phyloP scores from a whole-genome alignment of 2,113 vertebrate species.

The Pipra filicauda region DNA sequence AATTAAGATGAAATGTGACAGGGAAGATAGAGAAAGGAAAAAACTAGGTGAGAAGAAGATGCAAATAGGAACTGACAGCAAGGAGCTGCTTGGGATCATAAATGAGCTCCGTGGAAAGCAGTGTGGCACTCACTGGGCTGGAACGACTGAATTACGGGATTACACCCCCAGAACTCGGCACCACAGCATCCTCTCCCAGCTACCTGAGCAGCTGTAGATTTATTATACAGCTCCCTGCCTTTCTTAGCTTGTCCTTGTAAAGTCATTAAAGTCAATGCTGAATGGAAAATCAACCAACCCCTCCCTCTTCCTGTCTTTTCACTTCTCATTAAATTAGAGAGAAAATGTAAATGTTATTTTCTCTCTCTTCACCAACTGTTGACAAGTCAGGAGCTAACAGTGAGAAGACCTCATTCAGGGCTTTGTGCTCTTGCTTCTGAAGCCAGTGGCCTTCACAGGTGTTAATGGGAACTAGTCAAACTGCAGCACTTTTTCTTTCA shows the following conservation, averaged over 20 bases:
- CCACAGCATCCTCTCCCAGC: neutral
- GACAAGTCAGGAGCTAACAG: constrained; percentile 6
- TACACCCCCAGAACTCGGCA: constrained; percentile 43
- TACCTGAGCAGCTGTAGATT: constrained; percentile 14
- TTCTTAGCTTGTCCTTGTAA: constrained; percentile 12
- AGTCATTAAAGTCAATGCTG: neutral
- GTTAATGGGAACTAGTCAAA: constrained; percentile 1
- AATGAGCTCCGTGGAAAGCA: constrained; percentile 64
- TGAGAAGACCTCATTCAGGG: constrained; percentile 56
- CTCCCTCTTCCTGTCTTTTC: neutral
- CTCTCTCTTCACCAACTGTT: neutral
- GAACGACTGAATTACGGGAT: constrained; percentile 64
- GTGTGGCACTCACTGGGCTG: constrained; percentile 25
- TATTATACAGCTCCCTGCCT: constrained; percentile 26
- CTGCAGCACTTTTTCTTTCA: neutral
- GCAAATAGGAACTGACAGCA: constrained; percentile 69
- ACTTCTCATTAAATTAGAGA: constrained; percentile 40
- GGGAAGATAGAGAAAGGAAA: constrained; percentile 8
- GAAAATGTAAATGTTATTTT: constrained; percentile 59
- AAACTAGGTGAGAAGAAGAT: neutral
- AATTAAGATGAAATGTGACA: constrained; percentile 61
- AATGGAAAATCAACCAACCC: constrained; percentile 51
- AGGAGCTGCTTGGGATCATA: constrained; percentile 58
- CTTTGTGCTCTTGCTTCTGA: neutral
- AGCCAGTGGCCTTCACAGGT: constrained; percentile 18